A percentile compares a stretch with the other conserved stretches of the same genome.
These are phyloP conservation scores for Protonemura montana DNA, from an alignment of 2,888 invertebrate species.

Conservation along the genomic window DNA sequence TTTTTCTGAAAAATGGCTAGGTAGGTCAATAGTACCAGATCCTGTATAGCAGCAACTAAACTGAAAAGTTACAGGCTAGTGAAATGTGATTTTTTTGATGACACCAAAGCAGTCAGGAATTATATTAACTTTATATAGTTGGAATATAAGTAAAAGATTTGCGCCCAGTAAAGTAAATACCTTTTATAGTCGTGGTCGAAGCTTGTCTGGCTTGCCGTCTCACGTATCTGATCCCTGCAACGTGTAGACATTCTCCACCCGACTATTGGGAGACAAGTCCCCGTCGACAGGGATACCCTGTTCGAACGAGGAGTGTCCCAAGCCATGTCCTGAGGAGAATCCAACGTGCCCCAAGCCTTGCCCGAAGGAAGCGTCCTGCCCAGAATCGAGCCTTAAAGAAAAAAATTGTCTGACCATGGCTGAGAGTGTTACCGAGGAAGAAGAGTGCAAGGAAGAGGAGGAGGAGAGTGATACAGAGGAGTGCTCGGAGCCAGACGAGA, in stretches of 20 bases:
- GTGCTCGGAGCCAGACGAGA: background rate
- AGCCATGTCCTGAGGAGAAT: background rate
- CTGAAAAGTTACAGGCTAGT: no score
- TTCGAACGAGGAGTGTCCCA: background rate
- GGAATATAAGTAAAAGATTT: no score
- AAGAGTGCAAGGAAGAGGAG: background rate
- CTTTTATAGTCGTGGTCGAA: no score
- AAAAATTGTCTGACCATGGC: background rate
- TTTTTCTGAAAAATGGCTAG: no score
- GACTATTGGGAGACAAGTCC: background rate
- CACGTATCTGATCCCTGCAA: background rate
- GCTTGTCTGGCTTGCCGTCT: no score
- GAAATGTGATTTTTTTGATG: no score
- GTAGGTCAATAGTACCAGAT: no score
- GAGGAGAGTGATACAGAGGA: background rate
- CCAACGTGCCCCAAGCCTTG: background rate
- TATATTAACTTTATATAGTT: no score
- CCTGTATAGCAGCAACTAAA: no score
- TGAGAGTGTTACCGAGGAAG: background rate
- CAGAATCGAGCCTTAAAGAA: background rate
- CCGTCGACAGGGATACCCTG: background rate
- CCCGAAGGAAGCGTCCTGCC: background rate
- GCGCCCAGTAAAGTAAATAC: no score
- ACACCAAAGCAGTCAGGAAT: no score
- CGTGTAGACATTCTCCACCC: background rate